Evolutionary conservation across 2,888 invertebrate species (phyloP), one percentile per base, ranked within the genome.

Genomic region (Lasioglossum malachurum): DNA sequence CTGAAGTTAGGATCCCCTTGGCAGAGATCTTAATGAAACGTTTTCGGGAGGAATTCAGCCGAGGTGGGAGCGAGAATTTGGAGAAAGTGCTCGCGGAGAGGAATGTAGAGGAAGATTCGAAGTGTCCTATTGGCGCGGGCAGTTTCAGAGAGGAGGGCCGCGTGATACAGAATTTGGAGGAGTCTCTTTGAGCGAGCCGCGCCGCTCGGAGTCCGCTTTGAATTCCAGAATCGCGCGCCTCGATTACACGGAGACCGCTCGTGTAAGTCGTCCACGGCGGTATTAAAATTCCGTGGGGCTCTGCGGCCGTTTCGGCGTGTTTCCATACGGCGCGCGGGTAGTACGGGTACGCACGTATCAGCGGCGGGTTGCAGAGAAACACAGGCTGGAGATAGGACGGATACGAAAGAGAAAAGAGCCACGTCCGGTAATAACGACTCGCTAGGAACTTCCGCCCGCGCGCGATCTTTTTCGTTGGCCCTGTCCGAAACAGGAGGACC

Each of bases 371-470:
- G 35, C 60, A 44, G 60, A 27, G 46, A 31, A 60, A 27, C 12
- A 10, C 73, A 44, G 27, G 64, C 41, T 67, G 74, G 69, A 53
- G 80, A 64, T 82, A 75, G 38, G 31, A 69, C 75, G 87, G 83
- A 86, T 83, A 81, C 80, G 77, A 77, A 35, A 46, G 53, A 76
- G 75, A 85, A 53, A 78, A 60, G 49, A 84, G 71, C 73, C 84
- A 81, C 84, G 81, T 87, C 87, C 81, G 79, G 80, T 67, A 75
- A 60, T 84, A 86, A 87, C 88, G 78, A 83, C 72, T 72, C 72
- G 72, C 77, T 44, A 79, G 78, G 64, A 69, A 80, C 88, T 90
- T 90, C 88, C 89, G 89, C 80, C 69, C 79, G 84, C 74, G 80
- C 60, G 80, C 38, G 69, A 49, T 27, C 27, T 19, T n/a, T 57